Percentiles rank a stretch among this genome's conserved stretches.
phyloP scores from a whole-genome alignment of 2,113 vertebrate species.

The Cacatua alba region DNA sequence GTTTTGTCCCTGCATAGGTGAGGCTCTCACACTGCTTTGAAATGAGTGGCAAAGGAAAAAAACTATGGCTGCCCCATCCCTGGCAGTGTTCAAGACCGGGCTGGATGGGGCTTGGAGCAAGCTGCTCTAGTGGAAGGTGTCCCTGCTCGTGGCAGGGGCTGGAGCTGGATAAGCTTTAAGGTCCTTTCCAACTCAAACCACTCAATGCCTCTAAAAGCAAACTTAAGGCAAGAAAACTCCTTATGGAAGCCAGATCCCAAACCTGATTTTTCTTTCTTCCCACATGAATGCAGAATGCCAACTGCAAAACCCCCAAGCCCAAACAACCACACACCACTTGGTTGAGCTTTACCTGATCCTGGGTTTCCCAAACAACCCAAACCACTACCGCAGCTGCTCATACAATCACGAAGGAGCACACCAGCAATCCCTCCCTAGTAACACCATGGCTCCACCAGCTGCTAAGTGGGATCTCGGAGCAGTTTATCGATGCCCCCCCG shows the following conservation, averaged over 20 bases:
- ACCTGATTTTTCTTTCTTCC: no score
- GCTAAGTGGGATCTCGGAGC: fast-evolving
- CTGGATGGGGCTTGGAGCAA: neutral
- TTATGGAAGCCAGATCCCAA: neutral
- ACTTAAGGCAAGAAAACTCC: neutral
- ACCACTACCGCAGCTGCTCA: fast-evolving
- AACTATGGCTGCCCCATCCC: neutral
- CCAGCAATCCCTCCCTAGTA: no score
- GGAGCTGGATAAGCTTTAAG: fast-evolving
- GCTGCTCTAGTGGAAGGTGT: neutral
- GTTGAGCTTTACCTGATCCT: fast-evolving
- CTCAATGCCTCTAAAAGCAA: neutral
- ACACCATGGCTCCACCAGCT: neutral
- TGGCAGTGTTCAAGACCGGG: no score
- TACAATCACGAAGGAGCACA: no score
- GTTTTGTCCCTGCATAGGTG: no score
- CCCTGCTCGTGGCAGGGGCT: fast-evolving
- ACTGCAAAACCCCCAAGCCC: neutral
- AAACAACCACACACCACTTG: fast-evolving
- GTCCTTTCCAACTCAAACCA: neutral
- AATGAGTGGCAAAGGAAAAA: neutral
- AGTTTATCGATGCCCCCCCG: fast-evolving
- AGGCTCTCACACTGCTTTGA: neutral
- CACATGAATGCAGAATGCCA: fast-evolving
- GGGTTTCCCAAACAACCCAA: neutral